phyloP scores from a whole-genome alignment of 2,113 vertebrate genomes.

The Mus spicilegus region DNA sequence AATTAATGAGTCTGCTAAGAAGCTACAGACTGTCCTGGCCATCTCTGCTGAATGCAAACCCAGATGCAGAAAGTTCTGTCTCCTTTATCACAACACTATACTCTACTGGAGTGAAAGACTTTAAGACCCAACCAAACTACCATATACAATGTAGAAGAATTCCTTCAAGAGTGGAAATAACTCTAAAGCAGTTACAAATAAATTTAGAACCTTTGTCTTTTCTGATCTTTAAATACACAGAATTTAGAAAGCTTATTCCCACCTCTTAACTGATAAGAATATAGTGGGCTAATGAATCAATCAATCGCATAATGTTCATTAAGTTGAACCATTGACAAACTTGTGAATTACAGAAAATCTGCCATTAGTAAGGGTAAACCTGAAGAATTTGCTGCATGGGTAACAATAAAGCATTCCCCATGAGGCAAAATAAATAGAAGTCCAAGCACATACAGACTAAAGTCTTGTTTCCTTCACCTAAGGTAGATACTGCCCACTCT shows the following conservation, averaged over 20 bases:
- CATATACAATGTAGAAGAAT: background rate
- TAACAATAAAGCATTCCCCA: background rate
- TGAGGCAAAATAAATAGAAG: background rate
- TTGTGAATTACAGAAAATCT: background rate
- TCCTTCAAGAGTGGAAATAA: conserved; percentile 9
- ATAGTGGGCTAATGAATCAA: background rate
- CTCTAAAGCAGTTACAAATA: background rate
- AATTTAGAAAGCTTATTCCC: conserved; percentile 5
- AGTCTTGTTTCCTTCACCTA: background rate
- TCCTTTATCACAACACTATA: background rate
- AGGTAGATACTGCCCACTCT: background rate
- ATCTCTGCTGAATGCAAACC: background rate
- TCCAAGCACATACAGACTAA: background rate
- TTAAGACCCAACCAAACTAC: background rate
- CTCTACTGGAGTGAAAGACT: background rate
- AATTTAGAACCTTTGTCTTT: background rate
- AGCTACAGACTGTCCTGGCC: background rate
- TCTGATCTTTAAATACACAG: background rate
- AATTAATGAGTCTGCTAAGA: conserved; percentile 13
- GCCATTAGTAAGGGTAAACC: background rate
- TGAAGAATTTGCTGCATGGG: background rate
- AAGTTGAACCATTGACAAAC: background rate
- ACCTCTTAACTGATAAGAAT: background rate
- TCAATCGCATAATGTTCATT: background rate
- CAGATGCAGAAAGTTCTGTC: background rate